A percentile compares a stretch with the other conserved stretches of the same genome.
Evolutionary conservation across 2,888 invertebrate species (phyloP).

Genomic region (Acanthopleura granulata): DNA sequence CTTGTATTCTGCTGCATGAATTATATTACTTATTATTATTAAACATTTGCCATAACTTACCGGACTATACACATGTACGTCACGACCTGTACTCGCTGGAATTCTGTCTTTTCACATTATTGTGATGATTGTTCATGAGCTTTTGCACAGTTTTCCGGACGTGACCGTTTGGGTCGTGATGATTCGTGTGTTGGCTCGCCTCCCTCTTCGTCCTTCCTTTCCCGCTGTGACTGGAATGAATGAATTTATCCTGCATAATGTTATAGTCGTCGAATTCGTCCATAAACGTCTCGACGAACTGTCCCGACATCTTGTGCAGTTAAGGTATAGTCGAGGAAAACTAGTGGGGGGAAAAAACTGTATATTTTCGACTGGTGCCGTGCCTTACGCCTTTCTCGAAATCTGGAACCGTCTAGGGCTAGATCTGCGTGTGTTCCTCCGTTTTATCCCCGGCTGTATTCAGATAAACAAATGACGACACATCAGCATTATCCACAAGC

Average conservation of each 20-base stretch:
- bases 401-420: too few relatives aligned
- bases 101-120: conserved; percentile 20
- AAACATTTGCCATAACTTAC: too few relatives aligned
- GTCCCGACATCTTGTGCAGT: conserved; percentile 5
- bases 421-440: too few relatives aligned
- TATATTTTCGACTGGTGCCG: too few relatives aligned
- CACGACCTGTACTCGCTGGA: not conserved
- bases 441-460: too few relatives aligned
- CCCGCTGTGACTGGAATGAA: conserved; percentile 87
- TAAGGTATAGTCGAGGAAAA: too few relatives aligned
- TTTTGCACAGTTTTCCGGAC: conserved; percentile 83
- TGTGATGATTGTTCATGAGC: conserved; percentile 37
- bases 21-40: too few relatives aligned
- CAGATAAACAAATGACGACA: too few relatives aligned
- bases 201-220: conserved; percentile 91
- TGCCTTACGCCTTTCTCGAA: too few relatives aligned
- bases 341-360: too few relatives aligned
- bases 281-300: conserved; percentile 19
- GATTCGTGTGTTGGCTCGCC: conserved; percentile 88
- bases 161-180: conserved; percentile 91
- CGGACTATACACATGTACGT: not conserved
- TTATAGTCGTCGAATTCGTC: conserved; percentile 95
- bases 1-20: too few relatives aligned
- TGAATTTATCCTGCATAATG: conserved; percentile 90
- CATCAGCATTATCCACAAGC: too few relatives aligned